These are phyloP conservation scores for Nephila pilipes DNA, from an alignment of 1,140 invertebrate genomes.

Conservation along the genomic window DNA sequence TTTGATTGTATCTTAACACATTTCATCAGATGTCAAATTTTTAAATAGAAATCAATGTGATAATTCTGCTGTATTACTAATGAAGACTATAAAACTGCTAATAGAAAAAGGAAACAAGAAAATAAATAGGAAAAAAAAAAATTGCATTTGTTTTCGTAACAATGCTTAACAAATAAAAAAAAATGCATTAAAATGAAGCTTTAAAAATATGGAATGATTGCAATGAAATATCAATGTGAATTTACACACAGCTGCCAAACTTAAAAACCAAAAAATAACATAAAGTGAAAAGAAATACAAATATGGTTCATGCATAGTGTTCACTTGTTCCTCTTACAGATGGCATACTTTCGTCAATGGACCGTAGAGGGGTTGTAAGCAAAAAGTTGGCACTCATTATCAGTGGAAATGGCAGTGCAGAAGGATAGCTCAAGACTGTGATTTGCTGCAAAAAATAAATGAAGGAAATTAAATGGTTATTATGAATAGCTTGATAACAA, in stretches of 20 bases:
- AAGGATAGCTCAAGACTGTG: conserved; percentile 85
- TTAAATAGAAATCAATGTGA: too few relatives aligned
- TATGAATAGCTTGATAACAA: too few relatives aligned
- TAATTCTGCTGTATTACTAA: too few relatives aligned
- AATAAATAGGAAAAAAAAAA: neutral
- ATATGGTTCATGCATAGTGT: neutral
- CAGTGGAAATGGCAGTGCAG: conserved; percentile 85
- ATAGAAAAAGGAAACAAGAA: neutral
- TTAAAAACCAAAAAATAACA: neutral
- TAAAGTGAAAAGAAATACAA: neutral
- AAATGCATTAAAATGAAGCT: neutral
- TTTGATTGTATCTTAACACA: too few relatives aligned
- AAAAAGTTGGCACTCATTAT: conserved; percentile 87
- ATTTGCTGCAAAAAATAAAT: conserved; percentile 80
- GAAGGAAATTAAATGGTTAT: conserved; percentile 42
- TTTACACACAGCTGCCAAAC: neutral
- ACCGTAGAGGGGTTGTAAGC: conserved; percentile 83
- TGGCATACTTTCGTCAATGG: conserved; percentile 39
- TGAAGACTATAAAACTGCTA: neutral
- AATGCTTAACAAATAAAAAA: neutral
- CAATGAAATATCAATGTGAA: neutral
- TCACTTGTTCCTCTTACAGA: neutral
- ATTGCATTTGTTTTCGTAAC: neutral
- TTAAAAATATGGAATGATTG: conserved; percentile 37
- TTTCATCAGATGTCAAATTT: too few relatives aligned